Evolutionary conservation across 2,888 invertebrate genomes (phyloP).

Genomic region (Tinea semifulvella): DNA sequence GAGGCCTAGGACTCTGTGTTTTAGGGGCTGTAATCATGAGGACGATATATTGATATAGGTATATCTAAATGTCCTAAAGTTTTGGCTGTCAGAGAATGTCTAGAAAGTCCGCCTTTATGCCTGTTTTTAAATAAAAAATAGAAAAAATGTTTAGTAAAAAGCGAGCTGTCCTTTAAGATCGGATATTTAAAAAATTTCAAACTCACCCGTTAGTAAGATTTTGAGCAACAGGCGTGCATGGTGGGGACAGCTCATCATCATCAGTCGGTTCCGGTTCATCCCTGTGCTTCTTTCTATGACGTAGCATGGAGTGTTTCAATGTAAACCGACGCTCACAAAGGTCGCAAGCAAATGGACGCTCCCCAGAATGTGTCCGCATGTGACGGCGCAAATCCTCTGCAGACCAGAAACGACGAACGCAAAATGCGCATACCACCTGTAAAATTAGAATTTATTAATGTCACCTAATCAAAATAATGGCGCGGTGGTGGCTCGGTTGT

Average conservation of each 20-base stretch:
- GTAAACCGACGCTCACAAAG: constrained; percentile 89
- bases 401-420: constrained; percentile 93
- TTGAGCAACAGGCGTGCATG: constrained; percentile 50
- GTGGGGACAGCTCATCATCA: constrained; percentile 60
- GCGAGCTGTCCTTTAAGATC: not conserved
- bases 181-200: not conserved
- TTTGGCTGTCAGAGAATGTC: too few relatives aligned
- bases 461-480: constrained; percentile 14
- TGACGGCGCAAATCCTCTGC: constrained; percentile 92
- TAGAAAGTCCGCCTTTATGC: too few relatives aligned
- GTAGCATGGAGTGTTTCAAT: constrained; percentile 92
- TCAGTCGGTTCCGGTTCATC: constrained; percentile 58
- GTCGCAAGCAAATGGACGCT: constrained; percentile 91
- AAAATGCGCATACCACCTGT: constrained; percentile 88
- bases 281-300: constrained; percentile 88
- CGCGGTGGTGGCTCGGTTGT: too few relatives aligned
- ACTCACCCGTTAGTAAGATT: constrained; percentile 43
- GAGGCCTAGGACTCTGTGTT: too few relatives aligned
- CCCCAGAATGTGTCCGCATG: constrained; percentile 94
- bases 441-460: constrained; percentile 19
- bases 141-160: not conserved
- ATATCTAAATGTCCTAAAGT: too few relatives aligned
- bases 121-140: too few relatives aligned
- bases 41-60: too few relatives aligned
- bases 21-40: too few relatives aligned